Base-by-base conservation (phyloP, 2,113 vertebrate genomes). In the Kryptolebias marmoratus region DNA sequence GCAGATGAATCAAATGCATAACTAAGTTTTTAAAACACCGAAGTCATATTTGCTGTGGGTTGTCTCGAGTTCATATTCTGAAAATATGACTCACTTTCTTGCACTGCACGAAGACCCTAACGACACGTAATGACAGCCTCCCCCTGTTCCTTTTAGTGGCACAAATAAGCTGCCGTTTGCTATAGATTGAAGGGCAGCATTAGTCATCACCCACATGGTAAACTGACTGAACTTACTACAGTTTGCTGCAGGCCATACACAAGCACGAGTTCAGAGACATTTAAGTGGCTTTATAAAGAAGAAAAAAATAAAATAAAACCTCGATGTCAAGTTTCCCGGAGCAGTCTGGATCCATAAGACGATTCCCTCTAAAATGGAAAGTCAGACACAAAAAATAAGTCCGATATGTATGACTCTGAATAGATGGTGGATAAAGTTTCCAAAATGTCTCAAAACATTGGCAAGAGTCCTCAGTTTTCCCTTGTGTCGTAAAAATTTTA, bases 41-140 rank as follows among this genome's bases (percentile, higher is more conserved):
- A 45, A 7, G 44, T 45, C 12, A 45, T 10, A 45, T 45, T 45
- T 45, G 4, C 44, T 45, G 9, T 42, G 39, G 10, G 39, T 36
- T 45, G 44, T 45, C 2, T 45, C 10, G 10, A 13, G 15, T 22
- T 12, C 36, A 22, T 11, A 13, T 12, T 55, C 44, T 59, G n/a
- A 48, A 32, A 30, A 59, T 15, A 49, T 45, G 48, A 72, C 48
- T 71, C 45, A 63, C 56, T 15, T 49, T 18, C 28, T 47, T 36
- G 47, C 32, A 2, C 16, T 8, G 30, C 30, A 52, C 16, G 3
- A 54, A 74, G 50, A 42, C 56, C n/a, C 12, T 31, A 13, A 36
- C 32, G 64, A 65, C 18, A 18, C 10, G 31, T 10, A 4, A 48
- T 59, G 10, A 36, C 4, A 5, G 16, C 31, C 30, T 49, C 11